These are phyloP conservation scores for Platalea minor DNA, from an alignment of 2,797 vertebrate genomes.

Conservation along the genomic window DNA sequence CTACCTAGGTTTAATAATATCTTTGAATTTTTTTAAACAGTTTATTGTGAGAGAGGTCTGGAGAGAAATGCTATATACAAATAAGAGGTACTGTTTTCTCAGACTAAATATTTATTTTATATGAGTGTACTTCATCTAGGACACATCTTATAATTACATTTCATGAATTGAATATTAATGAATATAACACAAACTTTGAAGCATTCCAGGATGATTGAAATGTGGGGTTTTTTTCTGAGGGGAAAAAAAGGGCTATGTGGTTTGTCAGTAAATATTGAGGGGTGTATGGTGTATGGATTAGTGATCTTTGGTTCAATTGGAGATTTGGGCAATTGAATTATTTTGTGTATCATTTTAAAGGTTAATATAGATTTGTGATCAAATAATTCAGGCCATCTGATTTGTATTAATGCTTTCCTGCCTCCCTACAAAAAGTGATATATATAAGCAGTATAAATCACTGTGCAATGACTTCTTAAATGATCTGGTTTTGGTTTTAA, in stretches of 20 bases:
- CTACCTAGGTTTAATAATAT: not conserved
- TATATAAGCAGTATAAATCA: not conserved
- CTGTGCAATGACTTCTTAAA: not conserved
- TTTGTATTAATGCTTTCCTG: not conserved
- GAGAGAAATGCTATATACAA: not conserved
- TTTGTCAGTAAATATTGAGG: not conserved
- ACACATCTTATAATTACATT: not conserved
- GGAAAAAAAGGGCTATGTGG: accelerated
- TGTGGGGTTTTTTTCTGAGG: not conserved
- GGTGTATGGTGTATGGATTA: not conserved
- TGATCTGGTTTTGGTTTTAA: not conserved
- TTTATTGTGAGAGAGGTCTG: not conserved
- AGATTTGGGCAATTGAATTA: not conserved
- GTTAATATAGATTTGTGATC: not conserved
- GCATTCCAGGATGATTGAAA: not conserved
- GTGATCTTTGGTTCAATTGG: not conserved
- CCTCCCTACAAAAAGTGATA: not conserved
- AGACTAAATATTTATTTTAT: not conserved
- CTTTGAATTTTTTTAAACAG: not conserved
- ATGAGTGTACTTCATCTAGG: not conserved
- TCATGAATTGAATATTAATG: not conserved
- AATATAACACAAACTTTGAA: not conserved
- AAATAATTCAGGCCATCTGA: not conserved
- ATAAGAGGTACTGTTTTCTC: not conserved
- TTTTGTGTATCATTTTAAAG: not conserved